Evolutionary conservation across 1,140 invertebrate species (phyloP), one percentile per base, ranked within the genome.

Genomic region (Zaprionus davidi): DNA sequence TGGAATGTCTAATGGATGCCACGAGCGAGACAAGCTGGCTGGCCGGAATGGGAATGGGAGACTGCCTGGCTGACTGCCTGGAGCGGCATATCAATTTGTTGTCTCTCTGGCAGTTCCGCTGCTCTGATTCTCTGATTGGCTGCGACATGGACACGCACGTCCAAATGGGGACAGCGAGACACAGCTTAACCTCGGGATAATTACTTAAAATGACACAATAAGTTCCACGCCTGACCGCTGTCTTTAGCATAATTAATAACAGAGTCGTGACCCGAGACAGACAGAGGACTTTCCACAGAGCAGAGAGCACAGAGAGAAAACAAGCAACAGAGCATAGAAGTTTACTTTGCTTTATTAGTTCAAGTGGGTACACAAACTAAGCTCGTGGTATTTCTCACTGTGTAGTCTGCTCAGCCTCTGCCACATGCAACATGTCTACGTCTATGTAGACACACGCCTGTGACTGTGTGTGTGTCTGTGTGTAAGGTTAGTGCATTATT

Each of bases 231-330:
- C 71, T 59, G 66, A 24, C 65, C 66, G 58, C 71, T 62, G 56
- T 66, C 76, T 72, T 60, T 75, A 62, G 76, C 62, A 78, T 78
- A 80, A 80, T 80, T 80, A 80, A 80, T 80, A 80, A 80, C 66
- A 15, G 7, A 66, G 59, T 59, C 71, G 76, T 78, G 76, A 64
- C 66, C 56, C 28, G 34, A 12, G 36, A 38, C 36, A 46, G 41
- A 20, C 57, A 22, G 24, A 24, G 11, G 5, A 46, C 41, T 46
- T 3, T 17, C 41, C 46, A 5, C 9, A 41, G 28, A 31, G 6
- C 46, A 5, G 3, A 41, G 28, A 28, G 7, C 17, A 22, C 46
- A 11, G 9, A 3, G 17, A 24, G 46, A 13, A 51, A 51, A 22
- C 20, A 4, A 11, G 20, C 17, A 13, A 4, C 3, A 22, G 11